Evolutionary conservation across 2,888 invertebrate genomes (phyloP), one percentile per base, ranked within the genome.

Genomic region (Paralinhomoeus sp.): DNA sequence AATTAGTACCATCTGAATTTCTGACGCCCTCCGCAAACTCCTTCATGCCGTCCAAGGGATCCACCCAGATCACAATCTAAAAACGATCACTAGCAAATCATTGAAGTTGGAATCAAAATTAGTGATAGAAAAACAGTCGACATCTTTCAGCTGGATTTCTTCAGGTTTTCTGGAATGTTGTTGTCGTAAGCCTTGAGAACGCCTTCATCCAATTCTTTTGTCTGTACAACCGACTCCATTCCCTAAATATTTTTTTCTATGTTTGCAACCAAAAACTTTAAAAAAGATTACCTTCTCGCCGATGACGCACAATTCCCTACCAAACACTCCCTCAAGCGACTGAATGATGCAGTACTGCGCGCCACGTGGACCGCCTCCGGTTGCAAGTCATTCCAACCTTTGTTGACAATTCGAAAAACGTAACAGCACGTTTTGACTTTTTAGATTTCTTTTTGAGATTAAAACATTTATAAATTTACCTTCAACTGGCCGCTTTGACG

Each of bases 321-420:
- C 85, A 65, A 83, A 97, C 55, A 79, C 77, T 47, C 73, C 73
- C 34, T 75, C 69, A 3, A 97, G 69, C 1, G 87, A 85, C 23
- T 80, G 77, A 47, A 89, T 74, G 47, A 97, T 97, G 62, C 84
- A 87, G 50, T 74, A 73, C 65, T 97, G 91, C 0, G n/a, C n/a
- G 87, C 89, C 24, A 80, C 79, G 51, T 93, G 73, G 63, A 99
- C 97, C 5, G 97, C 97, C 69, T 89, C 87, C 3, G 97, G 97
- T 71, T 97, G 93, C 37, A 83, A 72, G 67, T 99, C 93, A 70
- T 27, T 27, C 27, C 27, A 27, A 5, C 27, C 27, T 27, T 27
- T 27, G 27, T 27, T 27, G 7, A 27, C 27, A 12, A 27, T 12
- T 12, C 12, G 27, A 27, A n/a, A n/a, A n/a, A n/a, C n/a, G n/a